Percentiles rank a stretch among this genome's conserved stretches.
phyloP scores from a whole-genome alignment of 2,113 vertebrate genomes.

The Clarias gariepinus region DNA sequence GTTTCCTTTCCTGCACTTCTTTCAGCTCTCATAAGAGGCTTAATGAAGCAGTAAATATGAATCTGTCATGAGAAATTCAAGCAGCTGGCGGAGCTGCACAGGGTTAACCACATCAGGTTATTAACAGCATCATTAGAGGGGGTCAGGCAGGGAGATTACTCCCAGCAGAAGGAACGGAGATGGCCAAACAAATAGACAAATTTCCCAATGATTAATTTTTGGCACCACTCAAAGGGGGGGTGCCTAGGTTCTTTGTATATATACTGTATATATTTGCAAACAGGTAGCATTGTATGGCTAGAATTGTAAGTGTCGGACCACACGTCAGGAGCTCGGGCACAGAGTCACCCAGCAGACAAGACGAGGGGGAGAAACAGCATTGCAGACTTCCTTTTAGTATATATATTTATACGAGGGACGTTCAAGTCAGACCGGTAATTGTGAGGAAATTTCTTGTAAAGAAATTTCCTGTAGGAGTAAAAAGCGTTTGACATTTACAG shows the following conservation, averaged over 20 bases:
- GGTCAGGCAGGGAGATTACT: conserved; percentile 76
- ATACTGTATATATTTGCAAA: background rate
- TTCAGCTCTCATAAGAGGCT: conserved; percentile 48
- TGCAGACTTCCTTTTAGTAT: background rate
- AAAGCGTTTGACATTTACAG: too few relatives aligned
- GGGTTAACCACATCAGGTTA: conserved; percentile 72
- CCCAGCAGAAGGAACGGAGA: conserved; percentile 75
- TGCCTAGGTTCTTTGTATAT: too few relatives aligned
- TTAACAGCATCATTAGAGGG: conserved; percentile 82
- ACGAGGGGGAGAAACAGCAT: background rate
- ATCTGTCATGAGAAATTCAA: conserved; percentile 83
- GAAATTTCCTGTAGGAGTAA: too few relatives aligned
- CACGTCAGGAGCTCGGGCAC: background rate
- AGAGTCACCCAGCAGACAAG: background rate
- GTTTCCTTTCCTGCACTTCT: conserved; percentile 16
- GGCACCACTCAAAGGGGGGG: conserved; percentile 9
- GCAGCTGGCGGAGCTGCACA: conserved; percentile 83
- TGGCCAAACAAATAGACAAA: conserved; percentile 79
- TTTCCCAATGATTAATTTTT: conserved; percentile 47
- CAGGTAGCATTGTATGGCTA: background rate
- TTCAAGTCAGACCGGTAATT: too few relatives aligned
- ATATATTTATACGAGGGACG: too few relatives aligned
- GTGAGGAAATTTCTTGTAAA: too few relatives aligned
- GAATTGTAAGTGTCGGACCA: background rate
- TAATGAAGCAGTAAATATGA: conserved; percentile 92